Evolutionary conservation across 2,113 vertebrate species (phyloP).

Genomic region (Chroicocephalus ridibundus): DNA sequence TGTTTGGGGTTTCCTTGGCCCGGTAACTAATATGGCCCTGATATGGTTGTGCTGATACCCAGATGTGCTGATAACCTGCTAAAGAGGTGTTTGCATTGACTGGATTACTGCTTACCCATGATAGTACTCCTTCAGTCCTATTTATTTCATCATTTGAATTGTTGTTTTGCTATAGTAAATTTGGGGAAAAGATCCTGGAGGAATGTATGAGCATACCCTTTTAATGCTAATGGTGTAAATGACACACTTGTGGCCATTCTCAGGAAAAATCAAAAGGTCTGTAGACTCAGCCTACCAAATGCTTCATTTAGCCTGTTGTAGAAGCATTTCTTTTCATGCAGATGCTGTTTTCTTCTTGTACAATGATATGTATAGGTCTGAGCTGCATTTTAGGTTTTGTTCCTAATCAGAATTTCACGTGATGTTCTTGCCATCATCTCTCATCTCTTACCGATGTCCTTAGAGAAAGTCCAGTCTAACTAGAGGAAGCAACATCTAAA

Average conservation of each 20-base stretch:
- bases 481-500: neutral
- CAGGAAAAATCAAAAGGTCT: neutral
- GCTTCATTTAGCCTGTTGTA: neutral
- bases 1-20: neutral
- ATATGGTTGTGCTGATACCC: neutral
- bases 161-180: neutral
- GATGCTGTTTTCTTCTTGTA: neutral
- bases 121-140: neutral
- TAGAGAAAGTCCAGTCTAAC: slow-evolving; percentile 21
- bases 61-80: neutral
- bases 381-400: neutral
- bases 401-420: neutral
- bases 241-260: neutral
- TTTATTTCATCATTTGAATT: neutral
- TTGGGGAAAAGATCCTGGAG: neutral
- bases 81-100: neutral
- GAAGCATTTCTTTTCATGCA: neutral
- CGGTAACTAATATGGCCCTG: neutral
- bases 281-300: neutral
- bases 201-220: neutral
- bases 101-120: neutral
- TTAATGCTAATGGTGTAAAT: neutral
- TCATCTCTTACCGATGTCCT: neutral
- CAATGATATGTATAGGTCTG: neutral
- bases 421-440: neutral